Conservation (phyloP, 2,888 invertebrate genomes). For the Ophion obscuratus region DNA sequence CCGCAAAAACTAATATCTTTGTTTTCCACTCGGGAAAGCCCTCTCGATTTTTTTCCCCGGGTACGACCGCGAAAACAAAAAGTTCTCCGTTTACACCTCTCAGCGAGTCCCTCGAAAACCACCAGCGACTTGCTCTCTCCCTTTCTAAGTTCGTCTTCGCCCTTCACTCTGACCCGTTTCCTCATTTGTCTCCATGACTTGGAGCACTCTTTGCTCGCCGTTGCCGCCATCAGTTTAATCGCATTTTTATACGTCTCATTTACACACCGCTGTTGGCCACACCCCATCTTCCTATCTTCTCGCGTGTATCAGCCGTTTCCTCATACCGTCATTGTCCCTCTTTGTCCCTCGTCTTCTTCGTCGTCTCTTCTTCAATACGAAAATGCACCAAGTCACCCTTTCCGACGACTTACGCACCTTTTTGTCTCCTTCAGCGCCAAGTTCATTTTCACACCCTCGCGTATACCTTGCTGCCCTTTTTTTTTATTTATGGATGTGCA, state of each 20-base stretch:
- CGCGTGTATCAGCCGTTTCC: not conserved
- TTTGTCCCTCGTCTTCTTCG: not conserved
- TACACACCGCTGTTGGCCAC: slow-evolving; percentile 36
- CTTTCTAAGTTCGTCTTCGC: slow-evolving; percentile 28
- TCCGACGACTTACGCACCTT: not conserved
- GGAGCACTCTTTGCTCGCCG: not conserved
- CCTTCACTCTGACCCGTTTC: slow-evolving; percentile 3
- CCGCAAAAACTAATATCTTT: slow-evolving; percentile 32
- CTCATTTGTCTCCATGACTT: slow-evolving; percentile 31
- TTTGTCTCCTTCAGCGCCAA: not conserved
- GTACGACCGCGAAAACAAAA: slow-evolving; percentile 31
- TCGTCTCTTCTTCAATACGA: not conserved
- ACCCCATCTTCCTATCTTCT: not conserved
- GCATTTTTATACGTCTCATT: slow-evolving; percentile 65
- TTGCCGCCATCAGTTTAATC: not conserved
- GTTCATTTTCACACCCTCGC: slow-evolving; percentile 41
- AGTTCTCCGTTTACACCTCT: slow-evolving; percentile 20
- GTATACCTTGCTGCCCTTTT: slow-evolving; percentile 23
- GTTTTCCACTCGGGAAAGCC: slow-evolving; percentile 16
- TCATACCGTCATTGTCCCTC: not conserved
- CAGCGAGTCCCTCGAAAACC: slow-evolving; percentile 54
- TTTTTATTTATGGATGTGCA: slow-evolving; percentile 56
- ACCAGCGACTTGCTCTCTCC: not conserved
- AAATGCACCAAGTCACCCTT: not conserved
- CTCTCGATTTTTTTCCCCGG: not conserved